Evolutionary conservation across 2,113 vertebrate genomes (phyloP), one percentile per base, ranked within the genome.

Genomic region (Urocynchramus pylzowi): DNA sequence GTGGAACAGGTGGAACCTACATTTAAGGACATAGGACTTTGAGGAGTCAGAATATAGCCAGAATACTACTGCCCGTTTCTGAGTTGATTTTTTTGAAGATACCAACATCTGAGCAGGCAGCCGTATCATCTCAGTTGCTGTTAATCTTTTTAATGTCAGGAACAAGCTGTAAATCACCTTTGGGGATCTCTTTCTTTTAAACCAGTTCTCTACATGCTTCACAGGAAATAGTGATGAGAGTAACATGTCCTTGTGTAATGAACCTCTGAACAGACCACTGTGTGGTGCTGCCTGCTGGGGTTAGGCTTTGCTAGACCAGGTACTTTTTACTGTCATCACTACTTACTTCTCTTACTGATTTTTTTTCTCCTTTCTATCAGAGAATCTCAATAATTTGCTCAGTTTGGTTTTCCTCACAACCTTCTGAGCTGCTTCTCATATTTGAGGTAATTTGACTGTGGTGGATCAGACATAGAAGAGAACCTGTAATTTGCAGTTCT

Each of bases 241-340:
- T 41, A 85, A 33, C 11, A 31, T 0, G 0, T 30, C 26, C 16
- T 16, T 35, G 24, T 26, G 6, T 60, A 89, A 79, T 0, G 3
- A 81, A 81, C 20, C 70, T 73, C 70, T 73, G 74, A 68, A 49
- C 12, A 78, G 61, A 31, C 24, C 13, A 42, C 23, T 47, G 49
- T 35, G 26, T 68, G 49, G n/a, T 78, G 69, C 33, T 68, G 47
- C 37, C 63, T 73, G 33, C 37, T 79, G 78, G 19, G 10, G 30
- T 69, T 52, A 85, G 42, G 59, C 52, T 87, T 83, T 78, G 61
- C 42, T 47, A 85, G 47, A 78, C 12, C 14, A 59, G 8, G 30
- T 47, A 63, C 27, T 50, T 84, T 80, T 65, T 49, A 81, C 49
- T 81, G 28, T 75, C 22, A 64, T 63, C n/a, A n/a, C 22, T 61